Conservation (phyloP, 1,140 invertebrate species). For the Bombus breviceps region DNA sequence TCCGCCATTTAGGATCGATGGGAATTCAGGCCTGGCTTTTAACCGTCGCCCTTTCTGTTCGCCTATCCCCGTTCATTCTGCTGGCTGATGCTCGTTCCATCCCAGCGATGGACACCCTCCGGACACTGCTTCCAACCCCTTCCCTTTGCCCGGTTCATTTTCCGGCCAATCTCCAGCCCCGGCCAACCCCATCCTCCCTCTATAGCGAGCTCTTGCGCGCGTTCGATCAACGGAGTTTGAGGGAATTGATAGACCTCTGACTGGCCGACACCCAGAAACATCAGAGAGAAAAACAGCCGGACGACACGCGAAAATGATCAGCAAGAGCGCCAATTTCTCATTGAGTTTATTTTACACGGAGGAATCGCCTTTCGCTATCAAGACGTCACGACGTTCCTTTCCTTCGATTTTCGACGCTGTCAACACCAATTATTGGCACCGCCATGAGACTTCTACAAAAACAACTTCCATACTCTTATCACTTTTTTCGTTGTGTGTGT, state of each 20-base stretch:
- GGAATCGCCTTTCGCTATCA: background rate
- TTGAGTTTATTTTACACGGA: slow-evolving; percentile 6
- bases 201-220: slow-evolving; percentile 41
- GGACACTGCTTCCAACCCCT: slow-evolving; percentile 19
- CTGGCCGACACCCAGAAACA: slow-evolving; percentile 49
- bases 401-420: background rate
- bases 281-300: slow-evolving; percentile 12
- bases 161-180: slow-evolving; percentile 54
- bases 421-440: background rate
- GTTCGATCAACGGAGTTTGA: slow-evolving; percentile 54
- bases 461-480: background rate
- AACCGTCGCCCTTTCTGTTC: slow-evolving; percentile 41
- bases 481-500: background rate
- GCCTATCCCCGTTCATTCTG: slow-evolving; percentile 17
- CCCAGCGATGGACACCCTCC: slow-evolving; percentile 9
- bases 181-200: background rate
- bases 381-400: background rate
- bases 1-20: slow-evolving; percentile 57
- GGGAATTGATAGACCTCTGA: slow-evolving; percentile 54
- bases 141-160: slow-evolving; percentile 21
- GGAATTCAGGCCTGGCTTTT: slow-evolving; percentile 57
- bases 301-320: slow-evolving; percentile 4
- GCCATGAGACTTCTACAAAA: background rate
- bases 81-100: background rate
- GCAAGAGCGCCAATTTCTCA: background rate